Base-by-base conservation (phyloP, 2,113 vertebrate genomes). In the Pygoscelis adeliae region DNA sequence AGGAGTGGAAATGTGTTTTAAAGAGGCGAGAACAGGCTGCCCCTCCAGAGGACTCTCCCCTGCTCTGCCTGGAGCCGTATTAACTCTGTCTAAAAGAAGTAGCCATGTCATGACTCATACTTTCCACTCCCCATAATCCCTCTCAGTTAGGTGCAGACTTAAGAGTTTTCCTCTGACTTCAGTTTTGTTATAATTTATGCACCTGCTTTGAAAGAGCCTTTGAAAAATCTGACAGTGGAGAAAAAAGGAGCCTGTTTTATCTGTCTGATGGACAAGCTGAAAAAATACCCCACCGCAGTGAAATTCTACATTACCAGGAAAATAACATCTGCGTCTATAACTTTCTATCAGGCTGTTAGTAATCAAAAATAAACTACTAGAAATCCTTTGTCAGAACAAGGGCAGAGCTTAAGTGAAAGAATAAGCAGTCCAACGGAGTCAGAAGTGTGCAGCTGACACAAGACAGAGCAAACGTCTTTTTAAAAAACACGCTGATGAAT, bases 81-180 rank as follows among this genome's bases (percentile, higher is more conserved):
- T 91, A 97, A 53, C 86, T 82, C 85, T 15, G 91, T 65, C 96
- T 96, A 94, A 97, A 67, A 87, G 96, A 61, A 96, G 96, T 61
- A 78, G 92, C 92, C 84, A 0, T 78, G 77, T 55, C 93, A 22
- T 97, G 97, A 98, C 94, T 98, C 97, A 97, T 27, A 82, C 78
- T 97, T 97, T 98, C 97, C 97, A 96, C 91, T 97, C 93, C 84
- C 93, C 86, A 53, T 96, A 97, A 97, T 97, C 94, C 90, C 79
- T 87, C 86, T 84, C 95, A 84, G 91, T n/a, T 84, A 81, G 93
- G 81, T 63, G 55, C 83, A 96, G 95, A 79, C 55, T 93, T 91
- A 87, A 96, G 94, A 97, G 89, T 98, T 96, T 91, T 94, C 74
- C 61, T 93, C 86, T 67, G 91, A 93, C 84, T 97, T 94, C 78